Evolutionary conservation across 2,797 vertebrate genomes (phyloP).

Genomic region (Siniperca obscura): DNA sequence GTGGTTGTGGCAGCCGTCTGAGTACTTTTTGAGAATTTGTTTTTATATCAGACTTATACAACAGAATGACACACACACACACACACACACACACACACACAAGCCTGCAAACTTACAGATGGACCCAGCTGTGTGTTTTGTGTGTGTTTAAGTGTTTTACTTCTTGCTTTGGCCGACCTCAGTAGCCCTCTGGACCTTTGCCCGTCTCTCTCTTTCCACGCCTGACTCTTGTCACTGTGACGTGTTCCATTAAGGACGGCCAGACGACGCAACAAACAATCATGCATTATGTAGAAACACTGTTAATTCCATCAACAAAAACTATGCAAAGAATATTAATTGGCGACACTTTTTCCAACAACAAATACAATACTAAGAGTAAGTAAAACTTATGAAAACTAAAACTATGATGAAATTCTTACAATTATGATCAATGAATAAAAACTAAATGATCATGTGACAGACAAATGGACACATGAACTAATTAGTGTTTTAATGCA

Average conservation of each 20-base stretch:
- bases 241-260: constrained; percentile 21
- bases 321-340: no score
- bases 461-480: neutral
- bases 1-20: constrained; percentile 14
- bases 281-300: no score
- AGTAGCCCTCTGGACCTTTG: constrained; percentile 28
- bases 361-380: neutral
- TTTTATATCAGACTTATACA: constrained; percentile 30
- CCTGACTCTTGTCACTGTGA: constrained; percentile 31
- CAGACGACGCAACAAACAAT: constrained; percentile 4
- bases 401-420: neutral
- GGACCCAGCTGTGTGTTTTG: constrained; percentile 41
- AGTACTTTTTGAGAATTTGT: constrained; percentile 44
- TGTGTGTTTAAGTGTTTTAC: constrained; percentile 24
- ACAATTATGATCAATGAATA: neutral
- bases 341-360: no score
- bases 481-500: neutral
- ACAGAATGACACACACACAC: constrained; percentile 27
- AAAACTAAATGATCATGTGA: neutral
- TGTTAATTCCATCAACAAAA: no score
- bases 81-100: constrained; percentile 5
- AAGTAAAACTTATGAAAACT: neutral
- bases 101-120: constrained; percentile 20
- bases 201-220: constrained; percentile 27
- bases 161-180: constrained; percentile 59